Evolutionary conservation across 2,113 vertebrate species (phyloP).

Genomic region (Apodemus speciosus): DNA sequence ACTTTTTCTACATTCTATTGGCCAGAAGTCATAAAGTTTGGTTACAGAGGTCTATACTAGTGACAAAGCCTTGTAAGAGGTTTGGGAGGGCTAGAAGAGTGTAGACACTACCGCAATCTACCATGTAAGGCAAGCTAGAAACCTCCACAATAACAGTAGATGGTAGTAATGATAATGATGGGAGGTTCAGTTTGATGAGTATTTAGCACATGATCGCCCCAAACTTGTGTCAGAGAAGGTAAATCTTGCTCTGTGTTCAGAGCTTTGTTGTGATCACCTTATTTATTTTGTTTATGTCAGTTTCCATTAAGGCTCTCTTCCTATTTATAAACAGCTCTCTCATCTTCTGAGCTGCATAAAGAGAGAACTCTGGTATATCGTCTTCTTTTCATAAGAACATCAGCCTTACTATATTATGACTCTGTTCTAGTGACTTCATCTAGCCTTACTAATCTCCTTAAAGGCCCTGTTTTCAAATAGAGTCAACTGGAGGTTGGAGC

Average conservation of each 20-base stretch:
- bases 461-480: neutral
- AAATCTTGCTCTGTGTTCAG: neutral
- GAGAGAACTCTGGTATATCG: neutral
- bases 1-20: neutral
- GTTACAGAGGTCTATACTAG: neutral
- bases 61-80: neutral
- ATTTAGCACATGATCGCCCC: neutral
- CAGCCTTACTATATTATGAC: neutral
- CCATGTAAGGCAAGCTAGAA: neutral
- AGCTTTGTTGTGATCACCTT: neutral
- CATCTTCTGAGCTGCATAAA: neutral
- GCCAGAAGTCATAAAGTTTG: neutral
- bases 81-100: neutral
- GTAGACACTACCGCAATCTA: neutral
- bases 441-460: neutral
- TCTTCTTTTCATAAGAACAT: neutral
- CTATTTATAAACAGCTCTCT: neutral
- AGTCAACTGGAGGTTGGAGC: neutral
- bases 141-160: neutral
- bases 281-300: constrained; percentile 21
- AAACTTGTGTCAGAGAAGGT: neutral
- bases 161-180: neutral
- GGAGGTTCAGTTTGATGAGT: neutral
- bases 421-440: neutral
- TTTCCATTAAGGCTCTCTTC: constrained; percentile 1